Base-by-base conservation (phyloP, 1,140 invertebrate species). In the Papilio aristodemus region DNA sequence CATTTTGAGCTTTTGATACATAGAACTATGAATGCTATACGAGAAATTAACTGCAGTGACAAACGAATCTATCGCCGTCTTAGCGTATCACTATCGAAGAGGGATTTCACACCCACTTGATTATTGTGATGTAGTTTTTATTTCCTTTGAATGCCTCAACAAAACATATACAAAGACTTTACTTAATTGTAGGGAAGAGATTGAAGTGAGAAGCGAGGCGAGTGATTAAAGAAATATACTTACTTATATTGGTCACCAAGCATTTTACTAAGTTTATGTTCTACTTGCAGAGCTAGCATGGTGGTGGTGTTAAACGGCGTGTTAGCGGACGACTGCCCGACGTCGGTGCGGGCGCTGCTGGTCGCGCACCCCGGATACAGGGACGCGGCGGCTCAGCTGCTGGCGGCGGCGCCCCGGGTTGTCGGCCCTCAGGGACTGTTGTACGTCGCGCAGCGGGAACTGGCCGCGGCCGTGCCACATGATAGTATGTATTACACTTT, bases 361-460 rank as follows among this genome's bases (percentile, higher is more conserved):
- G 93, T 94, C 54, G 94, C 94, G 43, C 96, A 97, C 89, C 96
- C 97, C 7, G 94, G 97, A 41, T 96, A 97, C 80, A 94, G 97
- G 85, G 97, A 97, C 78, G 94, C 95, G 22, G 96, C 96, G 0
- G 94, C 94, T 9, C 96, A 96, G 85, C 89, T 97, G 70, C 92
- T 96, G 72, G 93, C 94, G 54, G 95, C 96, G 69, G 95, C 95
- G 11, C 93, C 94, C 46, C 95, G 97, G 91, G 94, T 96, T 39
- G 93, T 98, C 38, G 96, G 96, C 3, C 95, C 97, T 0, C 94
- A 95, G 27, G 96, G 97, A 1, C 92, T 98, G 11, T 93, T 99
- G 27, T 99, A 98, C 89, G 95, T 99, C 1, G 94, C 94, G 54
- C 97, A 98, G 86, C 92, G 97, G 81, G 98, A 99, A 92, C 94